Evolutionary conservation across 2,797 vertebrate genomes (phyloP).

Genomic region (Takifugu ocellatus): DNA sequence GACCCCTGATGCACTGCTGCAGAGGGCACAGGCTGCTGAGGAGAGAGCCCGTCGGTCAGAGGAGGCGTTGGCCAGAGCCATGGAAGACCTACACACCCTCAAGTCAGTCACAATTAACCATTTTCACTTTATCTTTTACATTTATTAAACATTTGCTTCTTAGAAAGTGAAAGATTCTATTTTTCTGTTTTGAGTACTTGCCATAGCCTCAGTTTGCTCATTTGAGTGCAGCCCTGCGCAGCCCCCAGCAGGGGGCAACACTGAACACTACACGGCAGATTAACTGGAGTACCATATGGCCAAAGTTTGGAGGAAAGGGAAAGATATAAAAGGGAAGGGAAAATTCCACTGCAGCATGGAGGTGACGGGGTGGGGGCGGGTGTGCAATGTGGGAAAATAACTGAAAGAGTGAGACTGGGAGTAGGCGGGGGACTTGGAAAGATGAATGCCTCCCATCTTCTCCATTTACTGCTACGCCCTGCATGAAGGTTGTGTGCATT

Average conservation of each 20-base stretch:
- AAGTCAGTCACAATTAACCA: slow-evolving; percentile 70
- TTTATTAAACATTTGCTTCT: background rate
- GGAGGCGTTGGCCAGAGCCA: slow-evolving; percentile 79
- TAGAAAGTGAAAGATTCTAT: background rate
- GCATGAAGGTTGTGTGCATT: slow-evolving; percentile 71
- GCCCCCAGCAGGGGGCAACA: slow-evolving; percentile 66
- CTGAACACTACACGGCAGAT: slow-evolving; percentile 46
- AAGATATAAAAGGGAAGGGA: slow-evolving; percentile 59
- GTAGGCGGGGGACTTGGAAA: slow-evolving; percentile 43
- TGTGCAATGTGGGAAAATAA: slow-evolving; percentile 61
- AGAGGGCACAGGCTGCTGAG: slow-evolving; percentile 75
- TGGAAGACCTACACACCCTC: slow-evolving; percentile 88
- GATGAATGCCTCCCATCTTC: slow-evolving; percentile 64
- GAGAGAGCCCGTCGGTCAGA: slow-evolving; percentile 78
- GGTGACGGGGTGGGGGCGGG: slow-evolving; percentile 55
- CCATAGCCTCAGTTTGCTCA: background rate
- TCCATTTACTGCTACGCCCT: slow-evolving; percentile 63
- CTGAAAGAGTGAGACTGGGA: slow-evolving; percentile 36
- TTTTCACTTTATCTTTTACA: background rate
- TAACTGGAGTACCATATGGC: slow-evolving; percentile 31
- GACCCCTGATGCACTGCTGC: slow-evolving; percentile 53
- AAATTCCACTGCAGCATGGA: slow-evolving; percentile 80
- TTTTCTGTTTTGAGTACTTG: background rate
- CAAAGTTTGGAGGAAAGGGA: slow-evolving; percentile 60
- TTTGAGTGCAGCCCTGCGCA: slow-evolving; percentile 15